Conservation (phyloP, 1,140 invertebrate genomes). For the Trypoxylus dichotomus region DNA sequence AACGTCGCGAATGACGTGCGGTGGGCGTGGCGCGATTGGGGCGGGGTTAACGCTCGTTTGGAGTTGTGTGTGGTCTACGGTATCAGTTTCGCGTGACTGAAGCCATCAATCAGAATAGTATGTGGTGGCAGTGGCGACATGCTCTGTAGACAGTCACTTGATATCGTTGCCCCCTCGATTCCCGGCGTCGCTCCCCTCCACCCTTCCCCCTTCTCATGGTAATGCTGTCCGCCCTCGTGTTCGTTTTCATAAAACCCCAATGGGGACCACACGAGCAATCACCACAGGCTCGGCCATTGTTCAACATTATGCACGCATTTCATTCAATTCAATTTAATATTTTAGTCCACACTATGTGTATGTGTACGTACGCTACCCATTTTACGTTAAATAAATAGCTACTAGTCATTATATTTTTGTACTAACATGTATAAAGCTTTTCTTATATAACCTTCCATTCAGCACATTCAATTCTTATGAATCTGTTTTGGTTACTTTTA, state of each 20-base stretch:
- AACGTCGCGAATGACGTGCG: constrained; percentile 9
- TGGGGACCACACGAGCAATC: constrained; percentile 42
- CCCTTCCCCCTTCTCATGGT: background rate
- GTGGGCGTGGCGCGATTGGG: constrained; percentile 17
- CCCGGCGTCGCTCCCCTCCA: constrained; percentile 26
- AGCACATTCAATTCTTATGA: too few species aligned
- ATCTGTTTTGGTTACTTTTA: background rate
- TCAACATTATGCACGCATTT: constrained; percentile 40
- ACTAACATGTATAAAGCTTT: too few species aligned
- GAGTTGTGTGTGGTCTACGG: constrained; percentile 49
- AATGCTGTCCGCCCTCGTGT: background rate
- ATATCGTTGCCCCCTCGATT: constrained; percentile 45
- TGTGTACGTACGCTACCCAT: background rate
- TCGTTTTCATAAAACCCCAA: constrained; percentile 15
- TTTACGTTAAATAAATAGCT: background rate
- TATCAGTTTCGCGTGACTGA: constrained; percentile 51
- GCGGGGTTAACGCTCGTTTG: constrained; percentile 34
- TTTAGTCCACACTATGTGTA: background rate
- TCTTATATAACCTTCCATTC: too few species aligned
- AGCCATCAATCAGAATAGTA: constrained; percentile 52
- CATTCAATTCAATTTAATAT: constrained; percentile 25
- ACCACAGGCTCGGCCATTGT: constrained; percentile 43
- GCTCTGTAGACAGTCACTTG: constrained; percentile 54
- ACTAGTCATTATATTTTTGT: too few species aligned
- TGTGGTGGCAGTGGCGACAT: constrained; percentile 53